phyloP scores from a whole-genome alignment of 2,113 vertebrate species.

The Chaenocephalus aceratus region DNA sequence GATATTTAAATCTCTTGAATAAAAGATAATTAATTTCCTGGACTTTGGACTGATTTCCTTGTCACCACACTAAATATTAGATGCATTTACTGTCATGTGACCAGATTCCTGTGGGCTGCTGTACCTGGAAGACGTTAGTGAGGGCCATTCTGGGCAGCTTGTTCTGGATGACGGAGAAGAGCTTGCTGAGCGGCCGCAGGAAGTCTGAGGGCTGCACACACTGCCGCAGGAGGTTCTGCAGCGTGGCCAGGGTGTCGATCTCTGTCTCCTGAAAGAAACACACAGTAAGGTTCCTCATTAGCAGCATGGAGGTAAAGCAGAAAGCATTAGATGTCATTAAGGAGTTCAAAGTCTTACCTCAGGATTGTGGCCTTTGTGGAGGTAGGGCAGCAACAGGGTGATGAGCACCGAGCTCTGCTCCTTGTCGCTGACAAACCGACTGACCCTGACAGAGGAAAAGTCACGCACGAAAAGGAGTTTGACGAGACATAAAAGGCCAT shows the following conservation, averaged over 20 bases:
- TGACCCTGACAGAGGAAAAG: conserved; percentile 84
- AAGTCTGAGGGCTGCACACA: conserved; percentile 86
- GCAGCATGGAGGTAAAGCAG: neutral
- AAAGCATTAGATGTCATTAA: neutral
- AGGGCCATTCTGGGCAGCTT: conserved; percentile 91
- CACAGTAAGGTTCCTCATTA: neutral
- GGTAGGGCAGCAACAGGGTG: conserved; percentile 90
- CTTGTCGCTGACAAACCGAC: conserved; percentile 92
- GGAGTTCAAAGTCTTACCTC: conserved; percentile 79
- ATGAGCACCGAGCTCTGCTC: conserved; percentile 93
- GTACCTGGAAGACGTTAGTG: conserved; percentile 91
- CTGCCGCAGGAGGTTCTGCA: conserved; percentile 92
- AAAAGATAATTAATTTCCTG: no score
- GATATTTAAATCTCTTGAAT: no score
- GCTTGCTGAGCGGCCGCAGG: conserved; percentile 90
- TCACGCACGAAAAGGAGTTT: neutral
- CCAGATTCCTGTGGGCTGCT: neutral
- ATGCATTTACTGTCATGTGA: no score
- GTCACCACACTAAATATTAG: no score
- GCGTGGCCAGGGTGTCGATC: conserved; percentile 92
- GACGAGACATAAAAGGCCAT: neutral
- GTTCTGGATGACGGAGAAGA: conserved; percentile 91
- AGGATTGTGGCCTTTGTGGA: conserved; percentile 85
- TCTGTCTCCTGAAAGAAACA: conserved; percentile 88
- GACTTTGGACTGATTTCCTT: no score